A percentile compares a stretch with the other conserved stretches of the same genome.
phyloP scores from a whole-genome alignment of 2,797 vertebrate genomes.

The Catamblyrhynchus diadema region DNA sequence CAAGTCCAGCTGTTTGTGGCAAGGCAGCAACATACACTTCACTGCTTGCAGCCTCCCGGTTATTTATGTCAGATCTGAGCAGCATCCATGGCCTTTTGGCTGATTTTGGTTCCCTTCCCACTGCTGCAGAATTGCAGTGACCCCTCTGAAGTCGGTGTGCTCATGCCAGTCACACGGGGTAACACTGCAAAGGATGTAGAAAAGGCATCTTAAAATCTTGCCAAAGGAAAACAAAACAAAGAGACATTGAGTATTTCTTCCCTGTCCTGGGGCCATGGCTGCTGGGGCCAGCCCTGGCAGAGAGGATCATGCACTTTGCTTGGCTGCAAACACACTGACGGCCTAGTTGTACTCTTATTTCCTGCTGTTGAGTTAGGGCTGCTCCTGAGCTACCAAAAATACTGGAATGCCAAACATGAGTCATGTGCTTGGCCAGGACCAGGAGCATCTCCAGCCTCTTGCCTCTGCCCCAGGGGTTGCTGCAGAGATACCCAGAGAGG shows the following conservation, averaged over 20 bases:
- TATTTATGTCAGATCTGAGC: neutral
- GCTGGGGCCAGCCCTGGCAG: neutral
- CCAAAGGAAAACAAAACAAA: neutral
- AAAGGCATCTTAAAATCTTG: neutral
- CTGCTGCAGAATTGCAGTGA: neutral
- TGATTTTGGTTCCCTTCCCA: neutral
- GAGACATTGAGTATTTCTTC: neutral
- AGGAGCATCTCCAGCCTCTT: neutral
- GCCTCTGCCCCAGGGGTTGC: neutral
- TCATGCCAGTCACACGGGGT: neutral
- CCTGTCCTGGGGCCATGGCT: neutral
- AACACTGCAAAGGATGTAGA: neutral
- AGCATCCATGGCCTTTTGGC: neutral
- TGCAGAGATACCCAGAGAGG: neutral
- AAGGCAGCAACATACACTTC: neutral
- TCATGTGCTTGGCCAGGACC: neutral
- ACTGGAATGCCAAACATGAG: neutral
- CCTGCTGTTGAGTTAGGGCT: neutral
- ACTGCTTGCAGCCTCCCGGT: neutral
- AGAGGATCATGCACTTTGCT: neutral
- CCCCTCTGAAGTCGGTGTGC: neutral
- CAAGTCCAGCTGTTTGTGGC: neutral
- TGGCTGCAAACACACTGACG: neutral
- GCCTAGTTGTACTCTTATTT: neutral
- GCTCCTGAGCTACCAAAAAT: neutral